Percentiles rank a stretch among this genome's conserved stretches.
Conservation (phyloP, 2,797 vertebrate species). For the Huso huso region DNA sequence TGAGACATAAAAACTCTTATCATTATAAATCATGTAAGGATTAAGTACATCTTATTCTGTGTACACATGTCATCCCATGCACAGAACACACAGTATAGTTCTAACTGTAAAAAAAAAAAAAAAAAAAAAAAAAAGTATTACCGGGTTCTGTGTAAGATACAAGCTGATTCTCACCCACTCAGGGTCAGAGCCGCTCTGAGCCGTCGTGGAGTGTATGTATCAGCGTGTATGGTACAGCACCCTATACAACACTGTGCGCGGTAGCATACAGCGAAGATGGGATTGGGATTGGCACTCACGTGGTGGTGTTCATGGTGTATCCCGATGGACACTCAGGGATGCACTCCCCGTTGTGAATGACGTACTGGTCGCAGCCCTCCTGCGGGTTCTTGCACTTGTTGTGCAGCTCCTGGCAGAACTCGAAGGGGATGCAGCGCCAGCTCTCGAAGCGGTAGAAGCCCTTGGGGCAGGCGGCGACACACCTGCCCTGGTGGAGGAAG, state of each 20-base stretch:
- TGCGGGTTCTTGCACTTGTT: constrained; percentile 66
- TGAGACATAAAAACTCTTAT: too few relatives aligned
- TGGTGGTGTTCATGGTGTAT: constrained; percentile 82
- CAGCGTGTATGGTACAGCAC: constrained; percentile 7
- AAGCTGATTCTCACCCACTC: too few relatives aligned
- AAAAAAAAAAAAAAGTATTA: too few relatives aligned
- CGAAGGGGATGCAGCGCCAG: constrained; percentile 86
- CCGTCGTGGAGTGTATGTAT: not conserved
- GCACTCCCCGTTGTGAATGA: constrained; percentile 83
- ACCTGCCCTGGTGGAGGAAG: constrained; percentile 69
- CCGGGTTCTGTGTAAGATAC: too few relatives aligned
- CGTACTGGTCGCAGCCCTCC: constrained; percentile 71
- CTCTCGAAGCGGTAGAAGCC: constrained; percentile 77
- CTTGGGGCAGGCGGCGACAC: constrained; percentile 71
- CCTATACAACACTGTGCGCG: constrained; percentile 6
- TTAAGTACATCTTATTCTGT: too few relatives aligned
- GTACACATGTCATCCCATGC: too few relatives aligned
- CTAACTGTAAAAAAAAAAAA: too few relatives aligned
- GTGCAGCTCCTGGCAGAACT: constrained; percentile 86
- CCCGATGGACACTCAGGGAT: constrained; percentile 88
- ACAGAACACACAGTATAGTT: too few relatives aligned
- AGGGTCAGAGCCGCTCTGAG: not conserved
- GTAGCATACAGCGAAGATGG: not conserved
- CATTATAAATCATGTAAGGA: too few relatives aligned
- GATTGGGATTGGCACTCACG: constrained; percentile 55